These are phyloP conservation scores for Mayetiola destructor DNA, from an alignment of 2,888 invertebrate species.

Conservation along the genomic window DNA sequence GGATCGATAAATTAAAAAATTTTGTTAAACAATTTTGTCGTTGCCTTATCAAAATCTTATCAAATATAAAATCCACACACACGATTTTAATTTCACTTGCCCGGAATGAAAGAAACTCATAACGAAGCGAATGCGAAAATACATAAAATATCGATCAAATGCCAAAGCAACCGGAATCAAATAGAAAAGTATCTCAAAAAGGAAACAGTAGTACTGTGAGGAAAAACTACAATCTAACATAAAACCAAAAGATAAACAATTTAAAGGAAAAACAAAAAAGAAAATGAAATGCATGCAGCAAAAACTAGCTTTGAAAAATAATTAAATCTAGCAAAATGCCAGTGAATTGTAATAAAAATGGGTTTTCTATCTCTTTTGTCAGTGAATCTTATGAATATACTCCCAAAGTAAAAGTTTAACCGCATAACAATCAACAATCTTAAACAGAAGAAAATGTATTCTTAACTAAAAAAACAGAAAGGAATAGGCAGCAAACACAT, in stretches of 20 bases:
- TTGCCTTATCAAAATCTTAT: not conserved
- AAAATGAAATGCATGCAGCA: no score
- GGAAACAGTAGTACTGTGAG: not conserved
- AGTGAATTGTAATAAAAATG: not conserved
- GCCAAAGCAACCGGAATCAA: not conserved
- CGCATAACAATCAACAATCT: not conserved
- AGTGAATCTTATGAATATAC: no score
- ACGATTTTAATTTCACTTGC: constrained; percentile 11
- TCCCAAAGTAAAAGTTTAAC: not conserved
- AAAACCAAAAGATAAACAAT: not conserved
- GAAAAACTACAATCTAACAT: not conserved
- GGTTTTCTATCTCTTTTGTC: not conserved
- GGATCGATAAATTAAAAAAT: no score
- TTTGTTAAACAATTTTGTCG: not conserved
- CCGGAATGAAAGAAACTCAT: not conserved
- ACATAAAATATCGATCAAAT: constrained; percentile 5
- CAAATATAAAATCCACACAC: no score
- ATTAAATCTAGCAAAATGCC: not conserved
- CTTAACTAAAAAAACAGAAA: no score
- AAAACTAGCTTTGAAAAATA: no score
- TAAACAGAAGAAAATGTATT: not conserved
- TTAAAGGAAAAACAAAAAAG: not conserved
- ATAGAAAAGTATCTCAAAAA: not conserved
- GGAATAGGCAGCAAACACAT: not conserved
- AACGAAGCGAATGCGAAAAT: not conserved